Base-by-base conservation (phyloP, 2,888 invertebrate genomes). In the Morpho achilles region DNA sequence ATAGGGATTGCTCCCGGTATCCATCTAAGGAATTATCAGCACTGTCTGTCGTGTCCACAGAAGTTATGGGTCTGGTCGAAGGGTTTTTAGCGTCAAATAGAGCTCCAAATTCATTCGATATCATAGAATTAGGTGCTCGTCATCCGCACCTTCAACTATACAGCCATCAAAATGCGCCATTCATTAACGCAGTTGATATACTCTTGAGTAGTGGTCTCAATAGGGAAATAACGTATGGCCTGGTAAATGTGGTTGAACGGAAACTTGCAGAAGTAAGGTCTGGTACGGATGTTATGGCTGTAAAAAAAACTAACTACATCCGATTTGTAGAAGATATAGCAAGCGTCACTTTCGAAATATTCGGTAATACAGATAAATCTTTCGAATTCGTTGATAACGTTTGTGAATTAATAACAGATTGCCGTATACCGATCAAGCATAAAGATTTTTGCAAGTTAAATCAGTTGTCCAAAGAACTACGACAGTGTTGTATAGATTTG, bases 21-120 rank as follows among this genome's bases (percentile, higher is more conserved):
- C 76, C 84, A 0, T 91, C 92, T 46, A 91, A 91, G 73, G 90
- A 91, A 67, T 79, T 92, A 1, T 93, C 93, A 0, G 91, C 90
- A 16, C 80, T 91, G 42, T 92, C 93, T 0, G 93, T 92, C 41
- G 91, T 93, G 41, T 89, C 93, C 0, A 92, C 93, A 0, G 92
- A 93, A 72, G 92, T 93, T 0, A 92, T 92, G 78, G 91, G 92
- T 8, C 88, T 92, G 0, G 91, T 93, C 0, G 93, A 93, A 70
- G 91, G 92, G n/a, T 94, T 93, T 68, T 70, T 91, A 7, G 86
- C 91, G 7, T 83, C 87, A 1, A 88, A 89, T 50, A 79, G 89
- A 69, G 79, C 89, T 3, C 90, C 91, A 0, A 88, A 91, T 62
- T 89, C 91, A 0, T 87, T 87, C 46, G 91, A 91, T 56, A 84